Percentiles rank a stretch among this genome's conserved stretches.
Evolutionary conservation across 1,140 invertebrate species (phyloP).

Genomic region (Globodera ellingtonae): DNA sequence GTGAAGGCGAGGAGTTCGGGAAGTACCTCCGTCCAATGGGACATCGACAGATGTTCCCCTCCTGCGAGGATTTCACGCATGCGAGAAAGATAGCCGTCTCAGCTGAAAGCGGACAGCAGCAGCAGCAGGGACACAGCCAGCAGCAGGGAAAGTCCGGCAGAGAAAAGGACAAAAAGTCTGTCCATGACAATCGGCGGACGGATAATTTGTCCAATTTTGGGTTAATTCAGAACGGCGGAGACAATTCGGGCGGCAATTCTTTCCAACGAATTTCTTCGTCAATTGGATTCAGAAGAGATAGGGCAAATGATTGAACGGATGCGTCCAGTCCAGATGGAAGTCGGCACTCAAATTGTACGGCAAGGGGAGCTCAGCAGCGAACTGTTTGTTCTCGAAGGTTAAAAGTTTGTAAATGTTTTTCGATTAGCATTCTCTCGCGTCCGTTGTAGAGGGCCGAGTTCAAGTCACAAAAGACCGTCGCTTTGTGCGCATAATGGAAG

Average conservation of each 20-base stretch:
- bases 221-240: conserved; percentile 46
- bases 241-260: conserved; percentile 48
- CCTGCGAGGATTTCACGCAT: conserved; percentile 32
- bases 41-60: background rate
- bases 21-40: background rate
- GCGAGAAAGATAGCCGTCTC: conserved; percentile 52
- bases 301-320: conserved; percentile 51
- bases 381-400: conserved; percentile 97
- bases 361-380: conserved; percentile 95
- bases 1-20: background rate
- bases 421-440: background rate
- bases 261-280: conserved; percentile 52
- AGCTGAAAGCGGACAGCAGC: conserved; percentile 38
- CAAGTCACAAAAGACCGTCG: conserved; percentile 91
- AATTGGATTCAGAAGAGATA: conserved; percentile 46
- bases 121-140: background rate
- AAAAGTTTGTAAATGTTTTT: background rate
- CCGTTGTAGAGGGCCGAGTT: conserved; percentile 83
- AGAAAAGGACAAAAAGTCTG: conserved; percentile 47
- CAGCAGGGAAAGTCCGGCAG: conserved; percentile 30
- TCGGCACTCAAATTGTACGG: conserved; percentile 82
- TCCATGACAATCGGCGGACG: conserved; percentile 19
- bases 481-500: conserved; percentile 87
- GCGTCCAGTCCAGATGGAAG: conserved; percentile 68
- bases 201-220: conserved; percentile 37